Evolutionary conservation across 2,888 invertebrate species (phyloP), one percentile per base, ranked within the genome.

Genomic region (Hofmannophila pseudospretella): DNA sequence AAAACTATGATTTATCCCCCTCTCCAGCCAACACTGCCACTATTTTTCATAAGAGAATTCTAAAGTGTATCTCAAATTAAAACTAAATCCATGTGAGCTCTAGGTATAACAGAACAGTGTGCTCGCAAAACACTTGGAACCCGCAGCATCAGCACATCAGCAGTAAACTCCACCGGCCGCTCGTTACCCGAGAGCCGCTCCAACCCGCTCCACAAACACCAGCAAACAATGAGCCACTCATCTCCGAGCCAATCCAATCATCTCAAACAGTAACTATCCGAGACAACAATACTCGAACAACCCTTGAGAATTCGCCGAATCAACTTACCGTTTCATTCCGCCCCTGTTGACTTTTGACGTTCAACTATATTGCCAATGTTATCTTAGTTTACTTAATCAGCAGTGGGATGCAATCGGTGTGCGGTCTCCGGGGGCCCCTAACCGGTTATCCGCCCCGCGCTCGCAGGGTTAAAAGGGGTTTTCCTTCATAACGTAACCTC

Each of bases 351-450:
- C 85, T 86, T 78, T 81, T 75, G 77, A 76, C 82, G 79, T 77
- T 65, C 66, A 67, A 65, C 72, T 69, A 68, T 71, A 78, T 77
- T 67, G 71, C 62, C 77, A 72, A 71, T 78, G 77, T 80, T 86
- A 85, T 86, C 85, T 84, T 77, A 81, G 85, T 85, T 85, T 84
- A 84, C 85, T 85, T 86, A 85, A 86, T 86, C 85, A 86, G 81
- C 68, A 56, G 54, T 56, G 66, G 68, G 64, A 69, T 72, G 71
- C 68, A 66, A 68, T 74, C 74, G 67, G 60, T 58, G 66, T 65
- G 66, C 53, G 71, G 70, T 78, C 85, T 70, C 85, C 34, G 44
- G 81, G 84, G 81, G 60, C 68, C 76, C 58, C 65, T 84, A 76
- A 74, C 79, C 74, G 74, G 77, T 69, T 78, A 74, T 72, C 75